phyloP scores from a whole-genome alignment of 2,888 invertebrate species.

The Malacosoma neustria region DNA sequence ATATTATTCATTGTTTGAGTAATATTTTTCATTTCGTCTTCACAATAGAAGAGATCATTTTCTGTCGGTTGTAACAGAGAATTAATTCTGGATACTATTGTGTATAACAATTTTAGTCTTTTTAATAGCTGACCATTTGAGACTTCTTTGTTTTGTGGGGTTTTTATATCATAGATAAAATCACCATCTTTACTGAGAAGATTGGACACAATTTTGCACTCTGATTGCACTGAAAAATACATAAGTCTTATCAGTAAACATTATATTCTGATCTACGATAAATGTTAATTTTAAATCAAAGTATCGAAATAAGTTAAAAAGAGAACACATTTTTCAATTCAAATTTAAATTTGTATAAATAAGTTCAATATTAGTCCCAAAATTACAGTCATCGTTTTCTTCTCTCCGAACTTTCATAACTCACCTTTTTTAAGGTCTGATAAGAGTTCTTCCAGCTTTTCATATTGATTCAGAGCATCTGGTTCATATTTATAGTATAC shows the following conservation, averaged over 20 bases:
- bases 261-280: too few relatives aligned
- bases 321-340: slow-evolving; percentile 1
- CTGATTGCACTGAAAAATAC: slow-evolving; percentile 41
- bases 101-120: slow-evolving; percentile 52
- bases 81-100: slow-evolving; percentile 46
- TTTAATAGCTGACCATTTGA: slow-evolving; percentile 42
- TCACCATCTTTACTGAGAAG: slow-evolving; percentile 31
- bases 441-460: slow-evolving; percentile 34
- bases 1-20: slow-evolving; percentile 43
- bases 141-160: slow-evolving; percentile 25
- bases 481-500: slow-evolving; percentile 50
- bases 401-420: too few relatives aligned
- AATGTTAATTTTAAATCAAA: too few relatives aligned
- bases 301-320: slow-evolving; percentile 14
- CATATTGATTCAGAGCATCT: slow-evolving; percentile 38
- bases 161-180: slow-evolving; percentile 32
- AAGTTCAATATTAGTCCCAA: too few relatives aligned
- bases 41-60: slow-evolving; percentile 31
- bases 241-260: too few relatives aligned
- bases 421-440: slow-evolving; percentile 52
- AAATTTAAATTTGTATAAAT: neutral
- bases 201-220: slow-evolving; percentile 59
- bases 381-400: too few relatives aligned
- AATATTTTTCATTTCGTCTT: slow-evolving; percentile 32
- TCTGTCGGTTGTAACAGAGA: slow-evolving; percentile 43